Base-by-base conservation (phyloP, 2,113 vertebrate genomes). In the Triplophysa rosa region DNA sequence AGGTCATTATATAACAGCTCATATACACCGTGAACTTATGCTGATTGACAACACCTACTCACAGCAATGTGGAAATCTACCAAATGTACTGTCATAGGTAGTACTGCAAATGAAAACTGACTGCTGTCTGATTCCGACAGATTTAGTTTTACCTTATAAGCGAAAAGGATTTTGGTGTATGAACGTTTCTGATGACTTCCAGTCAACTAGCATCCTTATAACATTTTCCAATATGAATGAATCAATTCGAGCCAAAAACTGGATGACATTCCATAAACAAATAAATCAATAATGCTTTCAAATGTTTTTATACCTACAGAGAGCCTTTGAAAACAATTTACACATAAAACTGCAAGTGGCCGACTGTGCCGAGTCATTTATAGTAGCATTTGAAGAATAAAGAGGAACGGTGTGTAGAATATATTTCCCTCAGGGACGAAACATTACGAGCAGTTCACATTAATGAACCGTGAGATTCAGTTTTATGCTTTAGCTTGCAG, bases 401-500 rank as follows among this genome's bases (percentile, higher is more conserved):
- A 37, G 33, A 6, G 13, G 47, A 49, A 14, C 33, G 11, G 47
- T 49, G 12, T 67, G 19, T 67, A 47, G 42, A 45, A 0, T 29
- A 54, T n/a, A 69, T 69, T 69, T n/a, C 47, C 47, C 17, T 37
- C 24, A 54, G 17, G 47, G 67, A 54, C 24, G 29, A 70, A 70
- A 13, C 4, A 69, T 69, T 52, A 52, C 14, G 7, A 49, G 47
- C 17, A 54, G 26, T 70, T 17, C 16, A 29, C 24, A 54, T 70
- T 54, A 52, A 70, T 70, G 67, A 70, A 21, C 67, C 47, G 4
- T 70, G 24, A 54, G 67, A 70, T 70, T 4, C 47, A 54, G 52
- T 70, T 70, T 70, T 29, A 70, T 54, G 24, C 52, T 70, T 54
- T 54, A 54, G 16, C 54, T 72, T 72, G 19, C 52, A 58, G 47